Conservation (phyloP, 2,797 vertebrate species). For the Pantherophis alleghaniensis region DNA sequence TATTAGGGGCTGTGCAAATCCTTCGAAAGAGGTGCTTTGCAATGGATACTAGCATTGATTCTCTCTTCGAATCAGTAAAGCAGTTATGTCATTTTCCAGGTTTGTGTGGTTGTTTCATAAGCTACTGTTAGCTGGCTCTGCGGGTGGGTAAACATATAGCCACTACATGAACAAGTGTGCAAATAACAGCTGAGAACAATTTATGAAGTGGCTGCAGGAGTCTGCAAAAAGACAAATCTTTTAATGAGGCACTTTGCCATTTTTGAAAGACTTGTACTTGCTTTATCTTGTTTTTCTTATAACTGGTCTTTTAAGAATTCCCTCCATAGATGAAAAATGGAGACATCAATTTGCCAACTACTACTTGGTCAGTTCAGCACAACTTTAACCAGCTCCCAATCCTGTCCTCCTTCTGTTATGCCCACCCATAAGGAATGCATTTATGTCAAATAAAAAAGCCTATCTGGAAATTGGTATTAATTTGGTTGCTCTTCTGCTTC, state of each 20-base stretch:
- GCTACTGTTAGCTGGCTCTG: not conserved
- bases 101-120: not conserved
- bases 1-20: not conserved
- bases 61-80: not conserved
- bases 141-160: not conserved
- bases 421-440: not conserved
- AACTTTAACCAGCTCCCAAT: not conserved
- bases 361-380: not conserved
- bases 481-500: not conserved
- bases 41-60: not conserved
- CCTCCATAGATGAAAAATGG: too few relatives aligned
- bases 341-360: not conserved
- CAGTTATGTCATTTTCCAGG: not conserved
- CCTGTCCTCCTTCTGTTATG: not conserved
- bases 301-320: not conserved
- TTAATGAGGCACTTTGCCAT: not conserved
- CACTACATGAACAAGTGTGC: not conserved
- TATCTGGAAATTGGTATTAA: conserved; percentile 20
- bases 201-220: not conserved
- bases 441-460: not conserved
- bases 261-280: not conserved
- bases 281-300: not conserved
- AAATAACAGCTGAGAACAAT: not conserved
- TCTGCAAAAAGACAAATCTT: not conserved
- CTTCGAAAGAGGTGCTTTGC: not conserved